Base-by-base conservation (phyloP, 1,140 invertebrate species). In the Drosophila orena region DNA sequence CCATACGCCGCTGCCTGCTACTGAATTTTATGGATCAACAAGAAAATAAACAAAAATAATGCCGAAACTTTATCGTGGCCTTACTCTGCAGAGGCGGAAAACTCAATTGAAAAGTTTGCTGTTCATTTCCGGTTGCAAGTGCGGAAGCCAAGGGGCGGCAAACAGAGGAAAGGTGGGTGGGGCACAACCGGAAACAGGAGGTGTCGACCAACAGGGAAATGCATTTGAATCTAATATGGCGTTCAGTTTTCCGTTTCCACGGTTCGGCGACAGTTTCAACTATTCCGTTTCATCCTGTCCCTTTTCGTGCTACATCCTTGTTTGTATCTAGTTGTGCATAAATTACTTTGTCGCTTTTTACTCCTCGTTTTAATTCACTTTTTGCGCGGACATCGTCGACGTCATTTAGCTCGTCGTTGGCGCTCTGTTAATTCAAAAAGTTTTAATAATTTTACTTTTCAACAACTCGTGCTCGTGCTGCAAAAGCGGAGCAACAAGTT, bases 181-280 rank as follows among this genome's bases (percentile, higher is more conserved):
- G 47, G 38, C 62, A 52, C 24, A 34, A 54, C 55, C 64, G 79
- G 79, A 83, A 75, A 34, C 57, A 46, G 75, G 79, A 83, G 79
- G 79, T 83, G 79, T 83, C 64, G 62, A 71, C 79, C 78, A 64
- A 44, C 75, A 74, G 79, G 79, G 79, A 83, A 83, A 78, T 83
- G 79, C 79, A 83, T 83, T 83, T 75, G 79, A 83, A 83, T 83
- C 79, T 83, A 83, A 83, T 83, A 83, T 83, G 70, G 79, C 79
- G 79, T 83, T 83, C 79, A 69, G 62, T 83, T 72, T 83, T 83
- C 79, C 75, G 79, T 57, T 83, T 54, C 52, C 52, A 57, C 55
- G 69, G 73, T 56, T 73, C 78, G 54, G 35, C 56, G 52, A 78
- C 75, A 78, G 49, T 77, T 71, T 43, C 74, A 66, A 79, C 68